Percentiles rank a stretch among this genome's conserved stretches.
These are phyloP conservation scores for Dunckerocampus dactyliophorus DNA, from an alignment of 2,113 vertebrate genomes.

Conservation along the genomic window DNA sequence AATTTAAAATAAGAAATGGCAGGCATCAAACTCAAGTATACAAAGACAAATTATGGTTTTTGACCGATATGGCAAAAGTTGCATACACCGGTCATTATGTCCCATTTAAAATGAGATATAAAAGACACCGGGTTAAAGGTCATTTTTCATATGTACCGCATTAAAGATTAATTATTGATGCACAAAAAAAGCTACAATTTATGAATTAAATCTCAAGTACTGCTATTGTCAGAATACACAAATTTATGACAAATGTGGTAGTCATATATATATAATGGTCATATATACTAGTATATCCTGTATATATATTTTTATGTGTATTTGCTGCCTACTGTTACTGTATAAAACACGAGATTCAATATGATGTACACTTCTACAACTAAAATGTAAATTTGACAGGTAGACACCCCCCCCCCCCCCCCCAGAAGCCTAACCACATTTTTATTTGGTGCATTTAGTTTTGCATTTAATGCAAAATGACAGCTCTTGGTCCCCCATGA, in stretches of 20 bases:
- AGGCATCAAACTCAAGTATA: not conserved
- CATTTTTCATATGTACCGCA: constrained; percentile 37
- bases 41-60: too few species aligned
- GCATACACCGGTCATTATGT: constrained; percentile 6
- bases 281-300: not conserved
- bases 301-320: not conserved
- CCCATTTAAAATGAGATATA: constrained; percentile 18
- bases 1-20: not conserved
- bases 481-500: constrained; percentile 49
- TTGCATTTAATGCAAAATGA: constrained; percentile 50
- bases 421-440: constrained; percentile 35
- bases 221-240: not conserved
- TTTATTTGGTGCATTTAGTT: constrained; percentile 45
- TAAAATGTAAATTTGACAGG: constrained; percentile 8
- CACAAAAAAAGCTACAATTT: constrained; percentile 23
- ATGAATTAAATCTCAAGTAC: constrained; percentile 20
- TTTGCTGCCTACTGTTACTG: not conserved
- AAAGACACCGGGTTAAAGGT: constrained; percentile 52
- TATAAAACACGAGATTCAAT: not conserved
- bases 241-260: constrained; percentile 3
- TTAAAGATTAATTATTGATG: constrained; percentile 7
- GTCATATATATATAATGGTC: too few species aligned
- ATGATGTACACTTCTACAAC: not conserved
- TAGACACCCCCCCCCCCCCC: not conserved
- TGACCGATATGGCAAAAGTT: not conserved